Conservation (phyloP, 2,888 invertebrate genomes). For the Amphipoea oculea region DNA sequence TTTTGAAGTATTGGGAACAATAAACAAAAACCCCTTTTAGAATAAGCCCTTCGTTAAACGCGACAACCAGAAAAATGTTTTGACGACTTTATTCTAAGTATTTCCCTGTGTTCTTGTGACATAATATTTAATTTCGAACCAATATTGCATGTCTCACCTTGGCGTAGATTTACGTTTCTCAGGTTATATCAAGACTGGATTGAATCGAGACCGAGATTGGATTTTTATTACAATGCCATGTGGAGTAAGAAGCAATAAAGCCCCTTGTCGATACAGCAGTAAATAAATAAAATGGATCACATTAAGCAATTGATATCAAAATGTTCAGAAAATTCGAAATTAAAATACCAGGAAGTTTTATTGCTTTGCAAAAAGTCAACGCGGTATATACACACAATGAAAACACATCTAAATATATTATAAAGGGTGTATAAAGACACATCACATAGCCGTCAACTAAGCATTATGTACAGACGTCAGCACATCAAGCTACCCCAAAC, state of each 20-base stretch:
- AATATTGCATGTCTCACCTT: constrained; percentile 12
- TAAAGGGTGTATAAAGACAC: too few species aligned
- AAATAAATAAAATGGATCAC: constrained; percentile 9
- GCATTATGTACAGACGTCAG: too few species aligned
- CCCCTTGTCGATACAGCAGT: background rate
- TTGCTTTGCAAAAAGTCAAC: too few species aligned
- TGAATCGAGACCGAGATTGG: constrained; percentile 10
- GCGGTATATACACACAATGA: too few species aligned
- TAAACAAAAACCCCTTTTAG: too few species aligned
- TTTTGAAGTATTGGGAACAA: background rate
- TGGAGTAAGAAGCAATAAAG: background rate
- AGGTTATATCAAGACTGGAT: background rate
- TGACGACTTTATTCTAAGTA: background rate
- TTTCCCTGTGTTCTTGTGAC: background rate
- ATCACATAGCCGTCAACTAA: too few species aligned
- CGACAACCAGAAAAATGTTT: background rate
- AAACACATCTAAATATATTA: too few species aligned
- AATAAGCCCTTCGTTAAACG: background rate
- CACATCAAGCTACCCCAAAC: too few species aligned
- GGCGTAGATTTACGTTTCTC: background rate
- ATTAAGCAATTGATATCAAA: background rate
- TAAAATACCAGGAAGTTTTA: background rate
- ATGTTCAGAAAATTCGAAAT: background rate
- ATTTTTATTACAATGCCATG: constrained; percentile 17
- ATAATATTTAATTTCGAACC: background rate